A percentile compares a stretch with the other conserved stretches of the same genome.
These are phyloP conservation scores for Acipenser ruthenus DNA, from an alignment of 2,797 vertebrate species.

Conservation along the genomic window DNA sequence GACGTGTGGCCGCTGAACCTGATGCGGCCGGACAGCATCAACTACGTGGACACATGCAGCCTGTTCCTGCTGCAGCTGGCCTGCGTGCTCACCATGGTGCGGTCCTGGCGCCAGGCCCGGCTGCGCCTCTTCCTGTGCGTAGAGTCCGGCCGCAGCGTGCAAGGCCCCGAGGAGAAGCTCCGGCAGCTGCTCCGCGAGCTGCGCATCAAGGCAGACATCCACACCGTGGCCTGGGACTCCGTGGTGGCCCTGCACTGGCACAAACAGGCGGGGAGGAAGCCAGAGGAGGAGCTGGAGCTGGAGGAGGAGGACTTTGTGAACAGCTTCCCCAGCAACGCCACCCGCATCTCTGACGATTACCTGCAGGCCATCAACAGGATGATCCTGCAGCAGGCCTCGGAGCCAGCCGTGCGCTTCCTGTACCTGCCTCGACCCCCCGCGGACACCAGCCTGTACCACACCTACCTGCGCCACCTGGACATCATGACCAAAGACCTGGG, in stretches of 20 bases:
- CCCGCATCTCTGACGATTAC: conserved; percentile 70
- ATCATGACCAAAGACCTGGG: conserved; percentile 72
- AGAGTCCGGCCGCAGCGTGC: conserved; percentile 67
- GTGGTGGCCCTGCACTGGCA: conserved; percentile 83
- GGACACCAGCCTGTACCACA: conserved; percentile 64
- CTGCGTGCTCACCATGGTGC: conserved; percentile 80
- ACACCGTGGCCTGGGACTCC: conserved; percentile 71
- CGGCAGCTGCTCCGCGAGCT: conserved; percentile 74
- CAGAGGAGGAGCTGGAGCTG: conserved; percentile 22
- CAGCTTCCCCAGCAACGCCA: conserved; percentile 66
- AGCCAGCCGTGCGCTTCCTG: conserved; percentile 73
- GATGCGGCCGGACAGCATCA: conserved; percentile 73
- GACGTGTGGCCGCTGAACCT: conserved; percentile 86
- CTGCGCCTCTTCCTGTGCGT: conserved; percentile 84
- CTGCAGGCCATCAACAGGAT: conserved; percentile 71
- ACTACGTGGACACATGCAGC: conserved; percentile 82
- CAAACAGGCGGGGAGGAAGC: conserved; percentile 32
- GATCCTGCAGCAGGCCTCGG: conserved; percentile 57
- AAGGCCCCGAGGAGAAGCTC: conserved; percentile 71
- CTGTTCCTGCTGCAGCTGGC: conserved; percentile 84
- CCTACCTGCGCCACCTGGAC: conserved; percentile 75
- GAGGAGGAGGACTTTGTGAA: conserved; percentile 41
- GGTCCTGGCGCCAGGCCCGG: conserved; percentile 66
- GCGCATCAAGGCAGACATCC: conserved; percentile 73
- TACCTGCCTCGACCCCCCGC: conserved; percentile 80